Evolutionary conservation across 1,140 invertebrate species (phyloP), one percentile per base, ranked within the genome.

Genomic region (Drosophila watanabei): DNA sequence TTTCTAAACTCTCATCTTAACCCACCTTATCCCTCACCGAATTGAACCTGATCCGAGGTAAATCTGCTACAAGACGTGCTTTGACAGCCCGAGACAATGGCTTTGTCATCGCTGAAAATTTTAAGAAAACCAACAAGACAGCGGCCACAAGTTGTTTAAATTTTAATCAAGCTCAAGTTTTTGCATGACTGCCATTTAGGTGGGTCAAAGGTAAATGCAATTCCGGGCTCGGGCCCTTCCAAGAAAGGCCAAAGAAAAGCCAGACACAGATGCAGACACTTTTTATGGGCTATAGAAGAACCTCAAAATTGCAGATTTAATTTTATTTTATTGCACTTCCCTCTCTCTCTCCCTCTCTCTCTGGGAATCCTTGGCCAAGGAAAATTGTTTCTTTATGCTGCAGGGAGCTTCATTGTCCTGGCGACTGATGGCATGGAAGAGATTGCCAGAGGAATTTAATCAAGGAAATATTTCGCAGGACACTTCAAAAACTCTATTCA

Each of bases 221-320:
- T 46, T 39, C 45, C 32, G 11, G 48, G 24, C 35, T 28, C 32
- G 64, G 52, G 69, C 64, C 63, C 39, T 46, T 18, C 7, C 4
- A 69, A 61, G 75, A 45, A 46, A 49, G 33, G 14, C 43, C 32
- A 66, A 35, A 48, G 61, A 77, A 76, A 39, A 49, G 71, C 72
- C 72, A 58, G 59, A 59, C 62, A 33, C 65, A 80, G 76, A 77
- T 86, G 76, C 86, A 90, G 86, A 90, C 86, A 77, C 87, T 91
- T 90, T 89, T 90, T 90, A 91, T 86, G 87, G 75, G 73, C 59
- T 16, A 75, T 49, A 82, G 56, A 80, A 63, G 75, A 82, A 90
- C 82, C 87, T 86, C 82, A 91, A 90, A 90, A 90, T 90, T 91
- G 87, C 86, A 91, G 87, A 90, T 90, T 90, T 90, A 82, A 90